Conservation (phyloP, 1,140 invertebrate species). For the Andrena cerasifolii region DNA sequence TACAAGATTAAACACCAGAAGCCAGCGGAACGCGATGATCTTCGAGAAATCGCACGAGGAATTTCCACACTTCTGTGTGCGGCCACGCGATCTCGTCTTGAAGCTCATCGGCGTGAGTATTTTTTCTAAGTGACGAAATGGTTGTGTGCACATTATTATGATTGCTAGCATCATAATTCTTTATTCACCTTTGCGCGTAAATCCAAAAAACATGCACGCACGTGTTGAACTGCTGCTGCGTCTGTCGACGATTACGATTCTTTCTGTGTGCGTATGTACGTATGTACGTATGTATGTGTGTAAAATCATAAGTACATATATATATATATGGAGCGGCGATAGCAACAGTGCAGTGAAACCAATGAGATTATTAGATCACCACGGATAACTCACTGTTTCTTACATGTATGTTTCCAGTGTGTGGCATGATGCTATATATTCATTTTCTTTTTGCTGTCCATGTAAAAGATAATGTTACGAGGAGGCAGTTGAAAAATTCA, state of each 20-base stretch:
- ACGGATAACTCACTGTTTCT: constrained; percentile 34
- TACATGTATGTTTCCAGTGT: constrained; percentile 30
- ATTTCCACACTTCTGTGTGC: background rate
- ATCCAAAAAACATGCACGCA: constrained; percentile 14
- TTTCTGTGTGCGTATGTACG: background rate
- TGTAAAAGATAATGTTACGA: background rate
- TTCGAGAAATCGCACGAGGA: constrained; percentile 29
- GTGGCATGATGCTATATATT: constrained; percentile 32
- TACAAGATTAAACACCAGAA: constrained; percentile 53
- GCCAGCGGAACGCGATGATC: constrained; percentile 62
- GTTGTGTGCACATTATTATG: constrained; percentile 70
- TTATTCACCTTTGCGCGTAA: constrained; percentile 35
- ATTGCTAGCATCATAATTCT: constrained; percentile 35
- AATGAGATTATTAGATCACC: constrained; percentile 24
- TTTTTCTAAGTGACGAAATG: constrained; percentile 67
- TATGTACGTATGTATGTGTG: background rate
- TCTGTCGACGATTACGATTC: too few species aligned
- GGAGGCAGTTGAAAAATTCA: background rate
- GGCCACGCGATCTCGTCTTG: constrained; percentile 45
- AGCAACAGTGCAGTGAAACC: background rate
- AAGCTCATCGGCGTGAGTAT: constrained; percentile 61
- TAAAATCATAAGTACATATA: background rate
- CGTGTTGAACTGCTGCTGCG: background rate
- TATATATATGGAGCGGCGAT: background rate
- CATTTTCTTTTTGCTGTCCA: constrained; percentile 42